Base-by-base conservation (phyloP, 2,113 vertebrate genomes). In the Carollia perspicillata region DNA sequence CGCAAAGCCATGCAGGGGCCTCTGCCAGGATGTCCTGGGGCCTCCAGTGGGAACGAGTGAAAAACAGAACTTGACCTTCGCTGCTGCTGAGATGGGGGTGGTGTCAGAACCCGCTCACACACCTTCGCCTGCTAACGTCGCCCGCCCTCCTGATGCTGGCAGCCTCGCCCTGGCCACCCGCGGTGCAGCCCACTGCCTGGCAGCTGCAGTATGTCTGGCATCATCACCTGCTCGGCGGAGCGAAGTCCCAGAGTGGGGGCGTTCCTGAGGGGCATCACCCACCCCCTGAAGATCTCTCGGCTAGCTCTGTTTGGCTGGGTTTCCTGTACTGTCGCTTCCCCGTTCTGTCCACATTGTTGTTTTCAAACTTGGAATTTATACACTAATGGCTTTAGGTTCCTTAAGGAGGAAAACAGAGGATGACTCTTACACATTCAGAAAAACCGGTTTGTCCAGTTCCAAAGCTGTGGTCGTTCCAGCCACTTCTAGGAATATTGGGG, bases 241-340 rank as follows among this genome's bases (percentile, higher is more conserved):
- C 78, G 77, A 74, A 84, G 23, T 23, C 68, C 78, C 71, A 42
- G 60, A 88, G 63, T 26, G 17, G 0, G 6, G 33, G 40, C 9
- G 0, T 28, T 22, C 85, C 72, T 30, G 1, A n/a, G 11, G 37
- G 49, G 51, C 40, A 8, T 51, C 51, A 0, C 4, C n/a, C 2
- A 0, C 51, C n/a, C 49, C 18, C 47, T 18, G 86, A 84, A 80
- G 13, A 47, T 3, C 6, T 47, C 60, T 91, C 78, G 85, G 47
- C 71, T 74, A 47, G 53, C 92, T 94, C 49, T 77, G 0, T 93
- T 83, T 72, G 75, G 37, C 95, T 96, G 88, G 96, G 75, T 96
- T 93, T 95, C 92, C 71, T 78, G 79, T 85, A 22, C 2, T n/a
- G 22, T 93, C 83, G 35, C 44, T 83, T 65, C n/a, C 51, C 79